These are phyloP conservation scores for Nesidiocoris tenuis DNA, from an alignment of 2,888 invertebrate species.

Conservation along the genomic window DNA sequence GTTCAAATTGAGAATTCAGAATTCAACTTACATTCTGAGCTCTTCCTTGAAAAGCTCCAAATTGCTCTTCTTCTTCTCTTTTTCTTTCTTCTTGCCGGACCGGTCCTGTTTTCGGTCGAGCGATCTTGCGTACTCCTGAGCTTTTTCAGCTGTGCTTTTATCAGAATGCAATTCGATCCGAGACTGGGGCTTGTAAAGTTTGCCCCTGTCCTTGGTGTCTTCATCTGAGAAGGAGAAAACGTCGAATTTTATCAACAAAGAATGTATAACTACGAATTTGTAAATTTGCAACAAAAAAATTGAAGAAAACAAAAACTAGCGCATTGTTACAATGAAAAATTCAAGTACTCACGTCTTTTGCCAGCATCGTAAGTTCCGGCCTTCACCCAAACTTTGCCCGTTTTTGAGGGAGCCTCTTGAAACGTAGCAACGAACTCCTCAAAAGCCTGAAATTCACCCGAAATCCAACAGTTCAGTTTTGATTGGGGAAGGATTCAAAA, in stretches of 20 bases:
- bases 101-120: slow-evolving; percentile 67
- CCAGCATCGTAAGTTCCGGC: slow-evolving; percentile 97
- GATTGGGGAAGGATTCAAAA: too few relatives aligned
- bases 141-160: slow-evolving; percentile 63
- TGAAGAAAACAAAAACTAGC: not conserved
- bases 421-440: slow-evolving; percentile 97
- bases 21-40: slow-evolving; percentile 75
- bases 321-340: too few relatives aligned
- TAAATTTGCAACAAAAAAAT: slow-evolving; percentile 4
- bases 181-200: slow-evolving; percentile 87
- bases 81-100: slow-evolving; percentile 66
- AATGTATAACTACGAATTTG: not conserved
- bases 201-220: slow-evolving; percentile 83
- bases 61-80: slow-evolving; percentile 93
- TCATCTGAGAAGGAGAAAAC: slow-evolving; percentile 64
- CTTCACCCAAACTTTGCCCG: slow-evolving; percentile 93
- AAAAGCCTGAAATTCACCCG: slow-evolving; percentile 68
- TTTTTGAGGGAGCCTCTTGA: slow-evolving; percentile 78
- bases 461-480: too few relatives aligned
- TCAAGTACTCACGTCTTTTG: slow-evolving; percentile 81
- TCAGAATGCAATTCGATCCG: slow-evolving; percentile 63
- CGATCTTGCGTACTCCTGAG: slow-evolving; percentile 68
- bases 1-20: too few relatives aligned
- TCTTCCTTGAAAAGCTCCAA: slow-evolving; percentile 98
- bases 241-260: too few relatives aligned